Evolutionary conservation across 2,797 vertebrate genomes (phyloP).

Genomic region (Acanthiza pusilla): DNA sequence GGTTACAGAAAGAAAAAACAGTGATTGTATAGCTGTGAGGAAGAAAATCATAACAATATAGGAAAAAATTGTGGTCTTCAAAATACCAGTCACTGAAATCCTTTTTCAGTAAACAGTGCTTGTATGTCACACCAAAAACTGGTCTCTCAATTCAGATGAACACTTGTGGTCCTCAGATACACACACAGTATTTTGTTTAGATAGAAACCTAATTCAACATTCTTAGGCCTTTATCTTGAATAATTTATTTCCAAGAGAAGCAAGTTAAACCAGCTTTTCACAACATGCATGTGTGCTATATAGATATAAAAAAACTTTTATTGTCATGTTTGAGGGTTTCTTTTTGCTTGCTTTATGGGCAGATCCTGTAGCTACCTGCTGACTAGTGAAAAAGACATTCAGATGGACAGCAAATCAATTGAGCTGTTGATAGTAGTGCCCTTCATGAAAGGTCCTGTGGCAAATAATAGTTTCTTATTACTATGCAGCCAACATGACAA

Average conservation of each 20-base stretch:
- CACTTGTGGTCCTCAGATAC: neutral
- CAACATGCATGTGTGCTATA: accelerated
- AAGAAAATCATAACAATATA: neutral
- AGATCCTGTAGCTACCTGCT: neutral
- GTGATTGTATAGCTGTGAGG: neutral
- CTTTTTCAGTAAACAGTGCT: neutral
- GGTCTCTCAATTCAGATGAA: neutral
- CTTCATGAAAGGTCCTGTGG: neutral
- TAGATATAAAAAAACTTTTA: neutral
- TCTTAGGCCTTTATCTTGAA: neutral
- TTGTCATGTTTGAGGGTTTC: neutral
- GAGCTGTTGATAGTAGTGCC: neutral
- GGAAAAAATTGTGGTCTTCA: neutral
- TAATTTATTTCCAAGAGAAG: neutral
- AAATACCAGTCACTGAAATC: neutral
- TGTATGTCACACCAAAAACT: neutral
- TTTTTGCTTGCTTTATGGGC: neutral
- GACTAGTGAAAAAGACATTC: neutral
- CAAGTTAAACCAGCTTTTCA: neutral
- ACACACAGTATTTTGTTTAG: neutral
- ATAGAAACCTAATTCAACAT: neutral
- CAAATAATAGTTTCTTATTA: neutral
- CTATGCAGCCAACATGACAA: neutral
- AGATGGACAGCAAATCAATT: neutral
- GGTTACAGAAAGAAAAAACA: neutral